Conservation (phyloP, 2,888 invertebrate species). For the Morpho helenor region DNA sequence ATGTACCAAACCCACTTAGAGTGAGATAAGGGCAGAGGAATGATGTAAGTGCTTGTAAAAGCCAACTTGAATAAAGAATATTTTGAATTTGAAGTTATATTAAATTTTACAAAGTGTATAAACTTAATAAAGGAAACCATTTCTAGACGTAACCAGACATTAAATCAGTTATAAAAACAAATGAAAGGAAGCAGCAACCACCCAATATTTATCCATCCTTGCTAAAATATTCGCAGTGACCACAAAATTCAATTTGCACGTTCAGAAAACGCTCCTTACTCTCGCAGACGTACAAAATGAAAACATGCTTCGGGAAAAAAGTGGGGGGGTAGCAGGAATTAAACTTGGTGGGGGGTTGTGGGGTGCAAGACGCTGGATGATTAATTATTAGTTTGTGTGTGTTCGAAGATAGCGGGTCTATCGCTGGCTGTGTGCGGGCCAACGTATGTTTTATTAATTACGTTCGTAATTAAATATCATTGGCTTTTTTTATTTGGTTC, state of each 20-base stretch:
- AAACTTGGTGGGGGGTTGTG: constrained; percentile 54
- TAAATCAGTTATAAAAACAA: constrained; percentile 20
- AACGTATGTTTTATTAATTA: constrained; percentile 36
- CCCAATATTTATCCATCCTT: constrained; percentile 56
- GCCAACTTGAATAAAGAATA: too few relatives aligned
- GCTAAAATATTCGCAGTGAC: constrained; percentile 71
- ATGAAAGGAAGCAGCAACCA: constrained; percentile 36
- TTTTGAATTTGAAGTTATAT: background rate
- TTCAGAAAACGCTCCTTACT: constrained; percentile 43
- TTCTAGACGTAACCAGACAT: background rate
- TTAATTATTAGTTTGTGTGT: constrained; percentile 79
- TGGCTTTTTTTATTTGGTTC: constrained; percentile 12
- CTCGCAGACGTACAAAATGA: constrained; percentile 69
- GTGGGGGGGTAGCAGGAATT: constrained; percentile 63
- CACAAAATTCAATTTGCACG: constrained; percentile 76
- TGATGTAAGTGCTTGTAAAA: too few relatives aligned
- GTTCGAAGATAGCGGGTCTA: constrained; percentile 56
- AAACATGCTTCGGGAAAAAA: constrained; percentile 67
- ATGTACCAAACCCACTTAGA: too few relatives aligned
- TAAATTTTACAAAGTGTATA: background rate
- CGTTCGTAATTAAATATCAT: constrained; percentile 23
- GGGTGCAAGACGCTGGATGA: constrained; percentile 67
- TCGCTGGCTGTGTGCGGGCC: constrained; percentile 24
- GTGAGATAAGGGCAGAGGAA: too few relatives aligned
- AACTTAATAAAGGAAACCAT: constrained; percentile 14